A percentile compares a stretch with the other conserved stretches of the same genome.
Evolutionary conservation across 53 echinoderm and acorn worm genomes (phyloP).

Genomic region (Actinopyga echinites): DNA sequence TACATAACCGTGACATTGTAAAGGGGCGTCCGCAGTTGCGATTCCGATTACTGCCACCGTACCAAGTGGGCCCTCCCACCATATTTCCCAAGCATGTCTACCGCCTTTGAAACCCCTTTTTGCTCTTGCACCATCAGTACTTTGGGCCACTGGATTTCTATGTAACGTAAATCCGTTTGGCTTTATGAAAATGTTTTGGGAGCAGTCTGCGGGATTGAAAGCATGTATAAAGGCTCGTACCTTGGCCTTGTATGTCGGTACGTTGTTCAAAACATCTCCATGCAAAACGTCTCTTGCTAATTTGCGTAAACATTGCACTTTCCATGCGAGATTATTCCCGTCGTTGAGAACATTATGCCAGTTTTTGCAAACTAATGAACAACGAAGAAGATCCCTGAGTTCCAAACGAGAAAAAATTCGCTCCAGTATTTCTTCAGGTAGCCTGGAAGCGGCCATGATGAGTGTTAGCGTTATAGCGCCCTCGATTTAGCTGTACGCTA

Average conservation of each 20-base stretch:
- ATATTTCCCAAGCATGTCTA: slow-evolving; percentile 94
- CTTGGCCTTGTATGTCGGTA: slow-evolving; percentile 94
- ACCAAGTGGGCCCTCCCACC: slow-evolving; percentile 99
- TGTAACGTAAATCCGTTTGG: slow-evolving; percentile 95
- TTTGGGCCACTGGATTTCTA: slow-evolving; percentile 98
- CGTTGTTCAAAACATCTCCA: slow-evolving; percentile 81
- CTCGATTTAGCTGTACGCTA: too few relatives aligned
- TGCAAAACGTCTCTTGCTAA: slow-evolving; percentile 83
- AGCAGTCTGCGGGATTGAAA: slow-evolving; percentile 95
- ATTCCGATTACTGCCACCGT: slow-evolving; percentile 97
- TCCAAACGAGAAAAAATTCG: slow-evolving; percentile 93
- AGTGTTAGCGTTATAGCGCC: not conserved
- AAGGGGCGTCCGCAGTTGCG: slow-evolving; percentile 88
- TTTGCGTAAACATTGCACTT: slow-evolving; percentile 86
- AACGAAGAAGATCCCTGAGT: slow-evolving; percentile 83
- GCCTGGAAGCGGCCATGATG: slow-evolving; percentile 73
- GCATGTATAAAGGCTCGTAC: slow-evolving; percentile 88
- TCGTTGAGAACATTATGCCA: slow-evolving; percentile 97
- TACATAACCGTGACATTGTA: slow-evolving; percentile 96
- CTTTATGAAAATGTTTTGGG: slow-evolving; percentile 87
- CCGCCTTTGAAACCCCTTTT: slow-evolving; percentile 87
- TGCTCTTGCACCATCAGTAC: slow-evolving; percentile 93
- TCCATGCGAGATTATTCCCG: slow-evolving; percentile 91
- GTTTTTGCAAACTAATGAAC: slow-evolving; percentile 82
- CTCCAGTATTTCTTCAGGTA: slow-evolving; percentile 85